A percentile compares a stretch with the other conserved stretches of the same genome.
These are phyloP conservation scores for Nasonia oneida DNA, from an alignment of 2,888 invertebrate genomes.

Conservation along the genomic window DNA sequence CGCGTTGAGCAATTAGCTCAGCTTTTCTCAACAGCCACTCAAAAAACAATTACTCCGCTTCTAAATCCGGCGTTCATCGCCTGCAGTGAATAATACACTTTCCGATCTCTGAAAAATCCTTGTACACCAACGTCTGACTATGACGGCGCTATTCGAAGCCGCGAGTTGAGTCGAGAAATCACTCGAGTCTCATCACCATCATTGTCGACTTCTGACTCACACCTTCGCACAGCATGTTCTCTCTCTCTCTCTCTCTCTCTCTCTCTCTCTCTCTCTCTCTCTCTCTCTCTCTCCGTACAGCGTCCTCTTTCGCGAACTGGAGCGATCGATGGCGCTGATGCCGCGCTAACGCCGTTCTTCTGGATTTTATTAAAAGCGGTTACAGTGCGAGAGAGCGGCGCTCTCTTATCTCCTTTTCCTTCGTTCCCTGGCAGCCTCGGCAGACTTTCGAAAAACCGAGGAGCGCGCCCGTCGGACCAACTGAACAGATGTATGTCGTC, in stretches of 20 bases:
- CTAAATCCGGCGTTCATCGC: background rate
- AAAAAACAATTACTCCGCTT: background rate
- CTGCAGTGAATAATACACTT: background rate
- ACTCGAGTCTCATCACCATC: background rate
- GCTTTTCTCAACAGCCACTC: background rate
- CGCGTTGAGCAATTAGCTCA: slow-evolving; percentile 22
- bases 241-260: background rate
- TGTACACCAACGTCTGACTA: background rate
- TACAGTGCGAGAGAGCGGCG: background rate
- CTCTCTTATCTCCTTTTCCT: slow-evolving; percentile 1
- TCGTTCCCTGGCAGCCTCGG: background rate
- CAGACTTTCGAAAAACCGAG: slow-evolving; percentile 32
- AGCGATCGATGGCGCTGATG: slow-evolving; percentile 45
- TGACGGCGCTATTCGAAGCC: too few species aligned
- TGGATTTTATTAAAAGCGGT: slow-evolving; percentile 23
- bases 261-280: background rate
- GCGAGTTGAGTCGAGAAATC: background rate
- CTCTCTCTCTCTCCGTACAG: background rate
- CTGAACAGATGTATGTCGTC: background rate
- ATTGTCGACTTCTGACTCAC: background rate
- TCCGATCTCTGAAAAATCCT: background rate
- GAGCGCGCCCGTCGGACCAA: background rate
- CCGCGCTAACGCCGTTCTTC: slow-evolving; percentile 4
- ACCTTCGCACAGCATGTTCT: background rate
- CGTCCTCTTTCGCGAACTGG: slow-evolving; percentile 54